phyloP scores from a whole-genome alignment of 2,888 invertebrate species.

The Scaptomyza caliginosa region DNA sequence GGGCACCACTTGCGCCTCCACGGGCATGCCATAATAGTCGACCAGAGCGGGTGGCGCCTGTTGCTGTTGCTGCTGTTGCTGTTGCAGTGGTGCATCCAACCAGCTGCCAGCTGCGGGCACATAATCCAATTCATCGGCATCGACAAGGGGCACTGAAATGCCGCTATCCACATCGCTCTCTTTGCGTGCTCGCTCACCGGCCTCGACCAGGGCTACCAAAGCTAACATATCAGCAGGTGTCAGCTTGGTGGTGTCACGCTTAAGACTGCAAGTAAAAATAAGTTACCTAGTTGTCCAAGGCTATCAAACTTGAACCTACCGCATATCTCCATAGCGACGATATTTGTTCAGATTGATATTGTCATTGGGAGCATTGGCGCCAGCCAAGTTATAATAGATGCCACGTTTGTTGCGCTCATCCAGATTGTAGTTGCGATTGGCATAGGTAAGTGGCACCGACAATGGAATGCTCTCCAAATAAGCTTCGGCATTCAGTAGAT shows the following conservation, averaged over 20 bases:
- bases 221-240: slow-evolving; percentile 84
- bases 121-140: slow-evolving; percentile 66
- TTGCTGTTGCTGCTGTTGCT: slow-evolving; percentile 36
- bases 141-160: slow-evolving; percentile 59
- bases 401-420: slow-evolving; percentile 83
- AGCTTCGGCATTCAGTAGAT: slow-evolving; percentile 82
- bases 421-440: slow-evolving; percentile 80
- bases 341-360: slow-evolving; percentile 76
- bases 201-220: slow-evolving; percentile 83
- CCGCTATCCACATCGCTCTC: slow-evolving; percentile 74
- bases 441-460: slow-evolving; percentile 80
- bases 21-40: slow-evolving; percentile 81
- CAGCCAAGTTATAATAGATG: slow-evolving; percentile 60
- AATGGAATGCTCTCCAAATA: slow-evolving; percentile 82
- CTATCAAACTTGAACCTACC: slow-evolving; percentile 77
- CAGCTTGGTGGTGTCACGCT: slow-evolving; percentile 83
- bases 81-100: slow-evolving; percentile 69
- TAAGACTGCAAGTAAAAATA: slow-evolving; percentile 78
- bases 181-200: slow-evolving; percentile 83
- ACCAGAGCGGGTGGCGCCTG: slow-evolving; percentile 67
- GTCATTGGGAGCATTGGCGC: slow-evolving; percentile 37
- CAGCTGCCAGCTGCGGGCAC: slow-evolving; percentile 70
- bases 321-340: slow-evolving; percentile 79
- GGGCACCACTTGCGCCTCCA: slow-evolving; percentile 80
- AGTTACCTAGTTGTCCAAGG: too few relatives aligned